Conservation (phyloP, 1,140 invertebrate genomes). For the Meloidogyne exigua region DNA sequence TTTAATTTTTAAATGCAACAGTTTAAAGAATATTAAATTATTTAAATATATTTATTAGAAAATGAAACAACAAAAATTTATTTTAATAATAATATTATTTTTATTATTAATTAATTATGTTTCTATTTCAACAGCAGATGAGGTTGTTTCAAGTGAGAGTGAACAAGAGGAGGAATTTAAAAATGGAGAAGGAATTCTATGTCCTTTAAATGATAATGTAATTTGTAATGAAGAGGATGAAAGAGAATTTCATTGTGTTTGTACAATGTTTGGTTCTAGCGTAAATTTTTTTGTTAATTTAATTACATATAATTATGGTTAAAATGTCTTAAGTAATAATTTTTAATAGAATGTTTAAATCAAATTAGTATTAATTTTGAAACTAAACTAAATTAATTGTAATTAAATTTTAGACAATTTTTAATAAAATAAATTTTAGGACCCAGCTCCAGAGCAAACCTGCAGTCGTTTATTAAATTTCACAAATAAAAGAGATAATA, state of each 20-base stretch:
- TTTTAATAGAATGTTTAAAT: not conserved
- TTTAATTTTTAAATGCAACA: too few relatives aligned
- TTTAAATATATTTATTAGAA: constrained; percentile 6
- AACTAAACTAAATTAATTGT: too few relatives aligned
- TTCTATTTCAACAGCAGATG: not conserved
- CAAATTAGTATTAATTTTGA: too few relatives aligned
- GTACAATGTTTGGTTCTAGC: constrained; percentile 28
- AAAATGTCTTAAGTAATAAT: too few relatives aligned
- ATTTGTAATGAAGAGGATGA: constrained; percentile 10
- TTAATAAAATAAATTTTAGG: constrained; percentile 1
- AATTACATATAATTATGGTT: too few relatives aligned
- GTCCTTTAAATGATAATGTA: not conserved
- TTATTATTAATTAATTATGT: constrained; percentile 3
- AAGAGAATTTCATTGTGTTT: constrained; percentile 21
- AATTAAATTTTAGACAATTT: too few relatives aligned
- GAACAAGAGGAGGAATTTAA: not conserved
- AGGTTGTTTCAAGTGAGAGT: not conserved
- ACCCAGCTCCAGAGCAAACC: constrained; percentile 20
- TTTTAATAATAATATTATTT: not conserved
- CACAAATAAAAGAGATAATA: not conserved
- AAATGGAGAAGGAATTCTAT: not conserved
- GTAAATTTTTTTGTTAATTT: not conserved
- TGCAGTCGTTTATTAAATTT: constrained; percentile 25
- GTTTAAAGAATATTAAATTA: too few relatives aligned
- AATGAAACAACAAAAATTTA: not conserved